Base-by-base conservation (phyloP, 2,888 invertebrate species). In the Fabriciana adippe region DNA sequence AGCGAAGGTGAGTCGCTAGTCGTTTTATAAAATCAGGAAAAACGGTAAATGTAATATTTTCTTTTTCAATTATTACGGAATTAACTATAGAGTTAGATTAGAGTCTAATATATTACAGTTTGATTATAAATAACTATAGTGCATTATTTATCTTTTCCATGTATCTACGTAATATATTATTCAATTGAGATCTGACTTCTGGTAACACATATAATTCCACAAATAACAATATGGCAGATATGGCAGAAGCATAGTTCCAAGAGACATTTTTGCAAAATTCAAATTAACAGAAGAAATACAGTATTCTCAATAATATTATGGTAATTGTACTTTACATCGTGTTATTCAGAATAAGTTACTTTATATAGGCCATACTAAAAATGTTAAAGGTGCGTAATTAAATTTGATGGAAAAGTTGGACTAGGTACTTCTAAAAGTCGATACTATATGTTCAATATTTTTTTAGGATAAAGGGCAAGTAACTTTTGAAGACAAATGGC, bases 401-500 rank as follows among this genome's bases (percentile, higher is more conserved):
- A 59, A 55, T 62, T 65, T 18, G 8, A 45, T 18, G 15, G 16
- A 53, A 59, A 54, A 35, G 45, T 60, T 35, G 18, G 1, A 61
- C 14, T 45, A 26, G 26, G 26, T 26, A 47, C 53, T 15, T 2
- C 13, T 47, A 55, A n/a, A 48, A 55, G 3, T 57, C 3, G 62
- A 26, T 18, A 18, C 13, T 15, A 21, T 13, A 62, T 59, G 64
- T 66, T 69, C 55, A 68, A 70, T 70, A 73, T 76, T 77, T 75
- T 90, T 87, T 57, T 83, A 95, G 95, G 96, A 96, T 88, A 96
- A 96, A 90, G 96, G 95, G 75, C 96, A 96, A 88, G 94, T 96
- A 77, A 95, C 95, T 78, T 99, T 99, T 88, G 98, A 99, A 88
- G 98, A 98, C 82, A 97, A 98, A 94, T 99, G 99, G 99, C 98